phyloP scores from a whole-genome alignment of 1,140 invertebrate species.

The Aradophagus sp. region DNA sequence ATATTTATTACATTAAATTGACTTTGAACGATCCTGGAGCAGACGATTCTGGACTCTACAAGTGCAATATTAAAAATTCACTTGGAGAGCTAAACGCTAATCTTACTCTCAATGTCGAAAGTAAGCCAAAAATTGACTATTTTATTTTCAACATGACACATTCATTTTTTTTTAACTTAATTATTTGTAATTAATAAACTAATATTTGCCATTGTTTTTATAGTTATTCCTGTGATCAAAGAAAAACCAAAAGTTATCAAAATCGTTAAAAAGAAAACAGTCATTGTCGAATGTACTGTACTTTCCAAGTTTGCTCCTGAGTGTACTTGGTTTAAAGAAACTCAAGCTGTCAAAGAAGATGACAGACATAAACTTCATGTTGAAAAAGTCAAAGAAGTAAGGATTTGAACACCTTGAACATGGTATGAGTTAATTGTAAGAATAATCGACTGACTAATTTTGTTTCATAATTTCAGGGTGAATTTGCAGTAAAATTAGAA shows the following conservation, averaged over 20 bases:
- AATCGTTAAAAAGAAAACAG: conserved; percentile 90
- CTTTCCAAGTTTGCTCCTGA: conserved; percentile 90
- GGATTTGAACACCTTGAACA: too few relatives aligned
- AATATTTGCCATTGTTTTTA: conserved; percentile 39
- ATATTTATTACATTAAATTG: conserved; percentile 92
- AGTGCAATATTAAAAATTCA: conserved; percentile 97
- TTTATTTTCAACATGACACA: too few relatives aligned
- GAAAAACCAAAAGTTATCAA: conserved; percentile 92
- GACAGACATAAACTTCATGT: conserved; percentile 83
- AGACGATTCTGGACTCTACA: conserved; percentile 97
- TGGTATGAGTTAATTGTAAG: too few relatives aligned
- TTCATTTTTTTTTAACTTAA: too few relatives aligned
- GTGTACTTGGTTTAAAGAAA: conserved; percentile 93
- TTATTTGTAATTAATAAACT: too few relatives aligned
- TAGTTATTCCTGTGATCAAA: conserved; percentile 94
- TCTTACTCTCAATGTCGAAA: conserved; percentile 97
- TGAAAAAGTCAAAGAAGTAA: conserved; percentile 85
- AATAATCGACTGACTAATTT: too few relatives aligned
- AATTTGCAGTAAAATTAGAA: conserved; percentile 91
- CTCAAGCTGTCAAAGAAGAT: conserved; percentile 84
- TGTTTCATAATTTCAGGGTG: conserved; percentile 83
- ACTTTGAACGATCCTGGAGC: conserved; percentile 94
- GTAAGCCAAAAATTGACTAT: conserved; percentile 77
- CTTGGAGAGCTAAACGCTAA: conserved; percentile 97
- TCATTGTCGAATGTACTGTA: conserved; percentile 92